A percentile compares a stretch with the other conserved stretches of the same genome.
These are phyloP conservation scores for Anser cygnoides DNA, from an alignment of 2,113 vertebrate species.

Conservation along the genomic window DNA sequence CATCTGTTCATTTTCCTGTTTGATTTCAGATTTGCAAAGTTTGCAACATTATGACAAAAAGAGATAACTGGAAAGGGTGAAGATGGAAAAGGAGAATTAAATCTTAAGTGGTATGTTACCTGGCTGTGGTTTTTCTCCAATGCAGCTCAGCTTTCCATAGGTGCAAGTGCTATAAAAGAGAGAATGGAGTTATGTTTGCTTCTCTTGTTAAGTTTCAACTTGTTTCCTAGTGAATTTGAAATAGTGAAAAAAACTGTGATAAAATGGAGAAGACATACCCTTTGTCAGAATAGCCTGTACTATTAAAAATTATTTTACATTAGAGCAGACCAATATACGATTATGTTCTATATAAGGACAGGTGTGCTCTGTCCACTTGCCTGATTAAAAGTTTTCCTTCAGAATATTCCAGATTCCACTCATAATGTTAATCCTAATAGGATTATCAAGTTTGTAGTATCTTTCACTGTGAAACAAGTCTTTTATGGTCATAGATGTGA, in stretches of 20 bases:
- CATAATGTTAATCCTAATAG: background rate
- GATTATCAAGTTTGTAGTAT: background rate
- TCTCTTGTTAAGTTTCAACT: background rate
- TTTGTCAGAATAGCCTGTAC: background rate
- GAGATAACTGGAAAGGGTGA: background rate
- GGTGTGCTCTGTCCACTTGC: background rate
- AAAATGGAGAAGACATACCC: background rate
- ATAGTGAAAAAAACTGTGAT: background rate
- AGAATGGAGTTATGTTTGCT: background rate
- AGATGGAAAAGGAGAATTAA: background rate
- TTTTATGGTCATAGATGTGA: background rate
- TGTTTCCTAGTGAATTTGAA: background rate
- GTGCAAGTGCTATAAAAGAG: conserved; percentile 72
- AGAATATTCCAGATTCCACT: background rate
- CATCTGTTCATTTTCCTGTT: background rate
- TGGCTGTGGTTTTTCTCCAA: conserved; percentile 65
- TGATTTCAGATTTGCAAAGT: background rate
- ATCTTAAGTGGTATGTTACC: conserved; percentile 59
- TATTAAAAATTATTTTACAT: background rate
- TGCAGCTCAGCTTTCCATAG: conserved; percentile 75
- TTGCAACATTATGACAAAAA: background rate
- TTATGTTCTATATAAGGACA: background rate
- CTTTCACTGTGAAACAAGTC: background rate
- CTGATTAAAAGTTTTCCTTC: background rate
- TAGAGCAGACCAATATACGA: background rate